A percentile compares a stretch with the other conserved stretches of the same genome.
phyloP scores from a whole-genome alignment of 2,113 vertebrate genomes.

The Protobothrops mucrosquamatus region DNA sequence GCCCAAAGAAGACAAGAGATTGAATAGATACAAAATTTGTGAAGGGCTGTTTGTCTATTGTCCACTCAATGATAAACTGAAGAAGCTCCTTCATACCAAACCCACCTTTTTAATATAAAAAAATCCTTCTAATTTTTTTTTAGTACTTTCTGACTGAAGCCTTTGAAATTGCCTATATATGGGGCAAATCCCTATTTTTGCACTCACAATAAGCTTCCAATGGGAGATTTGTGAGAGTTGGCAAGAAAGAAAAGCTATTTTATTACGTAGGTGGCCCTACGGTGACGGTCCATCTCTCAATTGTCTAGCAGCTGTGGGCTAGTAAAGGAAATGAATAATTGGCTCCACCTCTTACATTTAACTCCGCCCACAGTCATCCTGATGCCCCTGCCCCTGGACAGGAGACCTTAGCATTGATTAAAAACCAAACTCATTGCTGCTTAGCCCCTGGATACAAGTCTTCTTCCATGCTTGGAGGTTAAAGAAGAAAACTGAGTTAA shows the following conservation, averaged over 20 bases:
- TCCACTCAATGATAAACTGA: neutral
- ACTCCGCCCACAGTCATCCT: neutral
- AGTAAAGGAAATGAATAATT: neutral
- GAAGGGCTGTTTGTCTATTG: neutral
- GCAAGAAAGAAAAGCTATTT: neutral
- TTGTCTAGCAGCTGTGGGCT: neutral
- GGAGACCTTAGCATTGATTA: neutral
- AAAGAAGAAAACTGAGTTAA: slow-evolving; percentile 15
- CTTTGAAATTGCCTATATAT: neutral
- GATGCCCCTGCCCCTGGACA: neutral
- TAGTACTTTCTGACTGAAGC: neutral
- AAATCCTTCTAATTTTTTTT: neutral
- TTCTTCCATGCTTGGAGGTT: neutral
- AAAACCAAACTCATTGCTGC: neutral
- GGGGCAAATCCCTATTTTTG: neutral
- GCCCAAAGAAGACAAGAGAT: neutral
- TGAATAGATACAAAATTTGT: neutral
- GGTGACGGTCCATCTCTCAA: neutral
- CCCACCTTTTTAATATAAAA: neutral
- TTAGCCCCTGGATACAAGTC: neutral
- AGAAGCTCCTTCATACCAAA: neutral
- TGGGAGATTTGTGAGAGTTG: neutral
- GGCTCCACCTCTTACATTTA: neutral
- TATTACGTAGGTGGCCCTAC: neutral
- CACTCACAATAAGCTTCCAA: neutral